Conservation (phyloP, 2,888 invertebrate species). For the Agriotes lineatus region DNA sequence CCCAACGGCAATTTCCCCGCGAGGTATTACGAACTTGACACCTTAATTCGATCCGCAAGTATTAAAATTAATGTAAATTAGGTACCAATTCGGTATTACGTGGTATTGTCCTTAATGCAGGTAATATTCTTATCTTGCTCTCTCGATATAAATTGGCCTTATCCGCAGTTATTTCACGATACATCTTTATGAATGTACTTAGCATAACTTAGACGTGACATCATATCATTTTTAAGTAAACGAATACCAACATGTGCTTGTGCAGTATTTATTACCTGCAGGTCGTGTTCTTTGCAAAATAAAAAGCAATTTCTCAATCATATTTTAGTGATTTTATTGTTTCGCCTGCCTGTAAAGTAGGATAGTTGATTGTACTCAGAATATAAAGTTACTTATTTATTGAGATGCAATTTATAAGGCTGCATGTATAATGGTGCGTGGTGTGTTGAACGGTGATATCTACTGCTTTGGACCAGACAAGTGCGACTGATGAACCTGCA, state of each 20-base stretch:
- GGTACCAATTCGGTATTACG: constrained; percentile 34
- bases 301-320: constrained; percentile 66
- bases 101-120: constrained; percentile 31
- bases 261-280: constrained; percentile 62
- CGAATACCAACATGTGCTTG: constrained; percentile 59
- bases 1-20: constrained; percentile 13
- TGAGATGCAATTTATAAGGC: constrained; percentile 66
- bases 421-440: constrained; percentile 65
- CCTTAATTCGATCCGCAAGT: constrained; percentile 32
- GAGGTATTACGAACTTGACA: constrained; percentile 32
- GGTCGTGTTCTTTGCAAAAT: constrained; percentile 62
- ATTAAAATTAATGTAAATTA: constrained; percentile 39
- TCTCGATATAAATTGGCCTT: constrained; percentile 48
- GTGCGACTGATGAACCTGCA: constrained; percentile 51
- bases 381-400: constrained; percentile 68
- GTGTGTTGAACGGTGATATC: constrained; percentile 54
- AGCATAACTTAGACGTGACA: constrained; percentile 56
- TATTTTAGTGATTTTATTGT: constrained; percentile 68
- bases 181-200: constrained; percentile 56
- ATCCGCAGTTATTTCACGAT: constrained; percentile 46
- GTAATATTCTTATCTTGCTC: constrained; percentile 29
- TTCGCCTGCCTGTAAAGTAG: constrained; percentile 66
- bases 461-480: constrained; percentile 44
- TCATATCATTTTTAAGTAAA: constrained; percentile 54
- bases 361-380: constrained; percentile 66